Base-by-base conservation (phyloP, 1,140 invertebrate species). In the Oreohelix idahoensis region DNA sequence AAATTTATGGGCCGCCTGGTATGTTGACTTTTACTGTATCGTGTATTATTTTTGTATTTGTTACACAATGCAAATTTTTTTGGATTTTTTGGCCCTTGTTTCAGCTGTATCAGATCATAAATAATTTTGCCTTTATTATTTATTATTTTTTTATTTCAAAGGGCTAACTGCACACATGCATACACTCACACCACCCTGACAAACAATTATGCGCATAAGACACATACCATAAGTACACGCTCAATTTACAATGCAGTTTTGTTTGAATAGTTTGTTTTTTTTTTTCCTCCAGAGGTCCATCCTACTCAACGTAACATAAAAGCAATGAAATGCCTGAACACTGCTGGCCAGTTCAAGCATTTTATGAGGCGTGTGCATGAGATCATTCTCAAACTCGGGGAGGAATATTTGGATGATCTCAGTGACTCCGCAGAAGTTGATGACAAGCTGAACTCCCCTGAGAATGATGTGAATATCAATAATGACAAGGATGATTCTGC, bases 311-410 rank as follows among this genome's bases (percentile, higher is more conserved):
- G 26, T 1, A 79, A 79, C 1, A 36, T 13, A 36, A 63, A 66
- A 66, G 77, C 77, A 2, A 66, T 79, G 58, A 42, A 63, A 36
- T 79, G 77, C 29, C 51, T 79, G 29, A 79, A 38, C 15, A 39
- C 4, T 42, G 4, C 29, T n/a, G 26, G 23, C 45, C 51, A 79
- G 77, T 66, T 79, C 2, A 36, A 23, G 13, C 32, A 79, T 45
- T 79, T 79, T 32, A 51, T 79, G 32, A 5, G 29, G 1, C 53
- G 58, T 4, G 32, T 79, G 35, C 15, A n/a, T 29, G 51, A 63
- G 23, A 58, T 58, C n/a, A 8, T 77, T 11, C 15, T 8, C 23
- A 32, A 58, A 2, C 75, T 77, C 38, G n/a, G 20, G 26, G 23
- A 74, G 38, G 71, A 74, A 49, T 74, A 74, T 26, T 26, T 74